A percentile compares a stretch with the other conserved stretches of the same genome.
These are phyloP conservation scores for Xenopus tropicalis DNA, from an alignment of 2,113 vertebrate species.

Conservation along the genomic window UCB_Xtro_10.0 CM004444.2:82863001-82863500, in stretches of 20 bases:
- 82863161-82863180: background rate
- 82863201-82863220: constrained; percentile 31
- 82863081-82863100: background rate
- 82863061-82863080: background rate
- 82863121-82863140: background rate
- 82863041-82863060: background rate
- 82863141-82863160: background rate
- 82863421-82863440: background rate
- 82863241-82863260: constrained; percentile 20
- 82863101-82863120: background rate
- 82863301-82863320: constrained; percentile 9
- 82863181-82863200: constrained; percentile 30
- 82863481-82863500: background rate
- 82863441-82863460: background rate
- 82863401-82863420: constrained; percentile 18
- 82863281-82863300: constrained; percentile 26
- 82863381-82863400: background rate
- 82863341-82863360: background rate
- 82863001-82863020: background rate
- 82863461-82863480: background rate
- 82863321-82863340: background rate
- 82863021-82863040: no score
- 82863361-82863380: background rate
- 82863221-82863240: constrained; percentile 39
- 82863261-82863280: background rate